Evolutionary conservation across 2,888 invertebrate species (phyloP).

Genomic region (Patella ulyssiponensis): DNA sequence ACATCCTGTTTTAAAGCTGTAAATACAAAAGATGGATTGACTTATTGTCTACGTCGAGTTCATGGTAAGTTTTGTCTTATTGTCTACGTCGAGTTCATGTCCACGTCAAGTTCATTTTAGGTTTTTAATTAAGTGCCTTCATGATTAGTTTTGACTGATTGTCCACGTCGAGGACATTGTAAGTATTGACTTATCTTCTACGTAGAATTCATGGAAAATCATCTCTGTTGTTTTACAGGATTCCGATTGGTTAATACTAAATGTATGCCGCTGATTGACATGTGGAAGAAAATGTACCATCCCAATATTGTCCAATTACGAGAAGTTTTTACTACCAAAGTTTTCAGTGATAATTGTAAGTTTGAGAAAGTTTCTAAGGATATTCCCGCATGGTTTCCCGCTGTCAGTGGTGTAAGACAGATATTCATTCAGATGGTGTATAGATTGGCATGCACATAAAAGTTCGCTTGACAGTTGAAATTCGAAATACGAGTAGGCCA

Average conservation of each 20-base stretch:
- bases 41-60: conserved; percentile 88
- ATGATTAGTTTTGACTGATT: conserved; percentile 82
- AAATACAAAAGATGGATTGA: conserved; percentile 77
- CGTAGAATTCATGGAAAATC: conserved; percentile 75
- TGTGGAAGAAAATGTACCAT: conserved; percentile 96
- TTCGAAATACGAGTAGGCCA: too few species aligned
- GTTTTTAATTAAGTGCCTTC: conserved; percentile 84
- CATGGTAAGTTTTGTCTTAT: conserved; percentile 77
- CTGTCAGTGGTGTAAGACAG: too few species aligned
- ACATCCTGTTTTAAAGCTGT: conserved; percentile 91
- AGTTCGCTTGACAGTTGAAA: too few species aligned
- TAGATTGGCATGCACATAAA: too few species aligned
- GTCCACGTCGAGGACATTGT: conserved; percentile 90
- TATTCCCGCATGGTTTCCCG: too few species aligned
- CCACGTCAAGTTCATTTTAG: not conserved
- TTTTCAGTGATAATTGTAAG: conserved; percentile 85
- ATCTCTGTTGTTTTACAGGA: conserved; percentile 79
- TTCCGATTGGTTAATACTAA: conserved; percentile 87
- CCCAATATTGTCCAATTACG: conserved; percentile 93
- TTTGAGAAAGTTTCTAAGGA: conserved; percentile 13
- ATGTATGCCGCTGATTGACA: conserved; percentile 87
- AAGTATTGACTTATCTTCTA: conserved; percentile 25
- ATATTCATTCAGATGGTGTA: too few species aligned
- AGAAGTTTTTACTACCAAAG: conserved; percentile 94
- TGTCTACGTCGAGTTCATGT: conserved; percentile 78